Percentiles rank a stretch among this genome's conserved stretches.
Evolutionary conservation across 2,113 vertebrate genomes (phyloP).

Genomic region (Aleadryas rufinucha): DNA sequence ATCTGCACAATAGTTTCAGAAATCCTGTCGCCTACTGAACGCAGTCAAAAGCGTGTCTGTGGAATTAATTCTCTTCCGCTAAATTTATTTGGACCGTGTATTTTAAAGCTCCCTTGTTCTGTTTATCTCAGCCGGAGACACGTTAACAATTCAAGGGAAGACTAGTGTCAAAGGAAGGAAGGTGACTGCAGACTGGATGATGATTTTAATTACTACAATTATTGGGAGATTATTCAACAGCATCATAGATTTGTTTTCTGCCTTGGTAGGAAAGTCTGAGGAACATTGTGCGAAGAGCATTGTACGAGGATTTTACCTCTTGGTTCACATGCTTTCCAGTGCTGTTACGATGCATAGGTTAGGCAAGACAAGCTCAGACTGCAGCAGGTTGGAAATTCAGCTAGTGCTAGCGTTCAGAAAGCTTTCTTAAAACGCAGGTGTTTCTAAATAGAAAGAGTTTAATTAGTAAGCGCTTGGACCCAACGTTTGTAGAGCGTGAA

Average conservation of each 20-base stretch:
- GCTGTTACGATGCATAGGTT: background rate
- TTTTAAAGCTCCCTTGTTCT: constrained; percentile 50
- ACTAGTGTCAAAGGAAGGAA: constrained; percentile 74
- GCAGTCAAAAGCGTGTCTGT: background rate
- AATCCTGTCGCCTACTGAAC: background rate
- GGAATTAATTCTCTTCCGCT: constrained; percentile 19
- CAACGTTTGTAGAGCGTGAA: background rate
- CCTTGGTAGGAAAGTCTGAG: constrained; percentile 50
- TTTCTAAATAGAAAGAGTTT: constrained; percentile 12
- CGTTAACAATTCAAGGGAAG: constrained; percentile 68
- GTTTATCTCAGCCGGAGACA: constrained; percentile 66
- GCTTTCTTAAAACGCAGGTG: background rate
- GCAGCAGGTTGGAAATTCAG: constrained; percentile 10
- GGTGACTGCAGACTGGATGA: constrained; percentile 76
- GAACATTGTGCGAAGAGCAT: background rate
- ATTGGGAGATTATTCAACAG: constrained; percentile 77
- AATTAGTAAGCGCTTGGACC: constrained; percentile 17
- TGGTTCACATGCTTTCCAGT: background rate
- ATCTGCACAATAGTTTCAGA: background rate
- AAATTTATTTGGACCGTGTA: constrained; percentile 11
- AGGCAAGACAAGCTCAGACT: background rate
- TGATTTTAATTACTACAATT: constrained; percentile 84
- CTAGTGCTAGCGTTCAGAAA: background rate
- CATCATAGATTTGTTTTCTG: constrained; percentile 71
- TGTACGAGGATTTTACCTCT: background rate